phyloP scores from a whole-genome alignment of 2,797 vertebrate genomes.

The Lagorchestes hirsutus region DNA sequence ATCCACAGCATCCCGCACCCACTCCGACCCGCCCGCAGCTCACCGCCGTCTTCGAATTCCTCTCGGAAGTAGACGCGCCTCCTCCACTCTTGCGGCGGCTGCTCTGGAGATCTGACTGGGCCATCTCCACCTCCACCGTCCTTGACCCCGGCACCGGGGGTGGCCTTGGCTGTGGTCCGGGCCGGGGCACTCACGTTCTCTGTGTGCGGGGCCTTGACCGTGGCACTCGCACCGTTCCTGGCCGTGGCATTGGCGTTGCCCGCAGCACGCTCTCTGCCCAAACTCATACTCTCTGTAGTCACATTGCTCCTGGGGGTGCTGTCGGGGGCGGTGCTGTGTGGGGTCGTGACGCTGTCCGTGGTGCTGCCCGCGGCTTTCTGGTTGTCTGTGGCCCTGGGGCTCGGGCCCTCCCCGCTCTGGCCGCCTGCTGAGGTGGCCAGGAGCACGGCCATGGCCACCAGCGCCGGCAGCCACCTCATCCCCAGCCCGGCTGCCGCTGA shows the following conservation, averaged over 20 bases:
- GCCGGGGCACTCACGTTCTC: too few species aligned
- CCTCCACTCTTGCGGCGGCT: not conserved
- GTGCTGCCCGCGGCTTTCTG: not conserved
- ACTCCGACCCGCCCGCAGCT: conserved; percentile 63
- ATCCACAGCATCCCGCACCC: too few species aligned
- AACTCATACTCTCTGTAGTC: not conserved
- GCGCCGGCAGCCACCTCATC: conserved; percentile 44
- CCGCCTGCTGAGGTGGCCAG: conserved; percentile 15
- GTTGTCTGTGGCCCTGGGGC: not conserved
- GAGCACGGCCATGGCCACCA: conserved; percentile 25
- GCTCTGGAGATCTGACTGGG: not conserved
- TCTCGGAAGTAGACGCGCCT: conserved; percentile 88
- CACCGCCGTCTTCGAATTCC: conserved; percentile 92
- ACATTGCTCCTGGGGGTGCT: not conserved
- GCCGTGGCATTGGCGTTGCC: not conserved
- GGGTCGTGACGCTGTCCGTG: not conserved
- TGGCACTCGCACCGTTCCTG: too few species aligned
- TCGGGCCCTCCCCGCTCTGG: not conserved
- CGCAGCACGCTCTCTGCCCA: not conserved
- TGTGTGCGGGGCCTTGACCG: not conserved
- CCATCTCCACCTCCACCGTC: accelerated
- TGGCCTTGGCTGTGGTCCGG: not conserved
- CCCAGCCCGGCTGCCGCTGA: accelerated
- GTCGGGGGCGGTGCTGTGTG: not conserved
- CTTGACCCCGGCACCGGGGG: accelerated